These are phyloP conservation scores for Heterochromis multidens DNA, from an alignment of 2,113 vertebrate species.

Conservation along the genomic window DNA sequence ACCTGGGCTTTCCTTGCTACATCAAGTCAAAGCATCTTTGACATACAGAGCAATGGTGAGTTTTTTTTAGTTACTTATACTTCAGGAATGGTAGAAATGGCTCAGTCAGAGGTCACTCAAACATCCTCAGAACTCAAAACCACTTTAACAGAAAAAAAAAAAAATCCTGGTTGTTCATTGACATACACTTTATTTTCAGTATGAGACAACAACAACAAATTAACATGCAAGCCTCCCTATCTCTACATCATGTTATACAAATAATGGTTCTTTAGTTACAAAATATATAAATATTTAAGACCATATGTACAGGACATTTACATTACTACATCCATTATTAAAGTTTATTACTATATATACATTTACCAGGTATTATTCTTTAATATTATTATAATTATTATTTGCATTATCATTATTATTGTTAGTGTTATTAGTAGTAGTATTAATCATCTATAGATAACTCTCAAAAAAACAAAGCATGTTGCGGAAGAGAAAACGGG, in stretches of 20 bases:
- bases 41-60: background rate
- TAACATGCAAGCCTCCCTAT: slow-evolving; percentile 83
- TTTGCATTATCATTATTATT: slow-evolving; percentile 51
- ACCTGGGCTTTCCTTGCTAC: background rate
- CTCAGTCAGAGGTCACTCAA: background rate
- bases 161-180: slow-evolving; percentile 47
- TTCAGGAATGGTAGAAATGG: background rate
- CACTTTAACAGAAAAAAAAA: background rate
- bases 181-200: slow-evolving; percentile 82
- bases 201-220: slow-evolving; percentile 79
- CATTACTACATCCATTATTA: slow-evolving; percentile 79
- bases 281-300: slow-evolving; percentile 98
- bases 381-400: slow-evolving; percentile 60
- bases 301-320: slow-evolving; percentile 98
- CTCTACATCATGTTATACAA: slow-evolving; percentile 80
- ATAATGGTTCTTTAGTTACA: slow-evolving; percentile 86
- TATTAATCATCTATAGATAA: slow-evolving; percentile 64
- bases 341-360: slow-evolving; percentile 76
- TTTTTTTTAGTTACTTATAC: background rate
- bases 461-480: slow-evolving; percentile 73
- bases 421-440: slow-evolving; percentile 29
- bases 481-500: slow-evolving; percentile 78
- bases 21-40: background rate
- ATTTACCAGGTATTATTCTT: slow-evolving; percentile 71
- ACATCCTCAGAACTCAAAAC: background rate